phyloP scores from a whole-genome alignment of 2,113 vertebrate genomes.

The Hirundichthys speculiger region DNA sequence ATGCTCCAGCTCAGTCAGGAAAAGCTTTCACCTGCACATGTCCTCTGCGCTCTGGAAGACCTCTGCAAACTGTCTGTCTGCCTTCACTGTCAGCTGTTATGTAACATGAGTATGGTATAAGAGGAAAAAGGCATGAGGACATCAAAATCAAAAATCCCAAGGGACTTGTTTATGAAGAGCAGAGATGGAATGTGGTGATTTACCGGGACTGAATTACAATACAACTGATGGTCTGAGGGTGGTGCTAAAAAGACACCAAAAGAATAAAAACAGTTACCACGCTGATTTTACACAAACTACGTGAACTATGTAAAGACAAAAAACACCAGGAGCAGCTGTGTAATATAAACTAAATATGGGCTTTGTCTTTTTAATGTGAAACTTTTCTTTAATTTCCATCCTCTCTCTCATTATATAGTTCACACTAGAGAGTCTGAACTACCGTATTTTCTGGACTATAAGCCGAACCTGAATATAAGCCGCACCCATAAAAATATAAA shows the following conservation, averaged over 20 bases:
- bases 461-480: too few species aligned
- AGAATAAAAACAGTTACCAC: background rate
- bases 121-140: background rate
- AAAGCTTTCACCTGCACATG: constrained; percentile 23
- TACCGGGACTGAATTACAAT: background rate
- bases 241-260: background rate
- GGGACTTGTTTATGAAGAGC: constrained; percentile 3
- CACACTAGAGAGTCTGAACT: too few species aligned
- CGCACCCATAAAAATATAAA: too few species aligned
- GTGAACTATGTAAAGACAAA: too few species aligned
- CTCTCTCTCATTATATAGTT: too few species aligned
- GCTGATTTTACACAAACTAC: too few species aligned
- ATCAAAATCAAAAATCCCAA: background rate
- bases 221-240: background rate
- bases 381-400: too few species aligned
- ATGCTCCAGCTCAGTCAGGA: constrained; percentile 12
- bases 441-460: too few species aligned
- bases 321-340: too few species aligned
- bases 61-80: constrained; percentile 7
- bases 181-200: background rate
- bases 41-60: constrained; percentile 32
- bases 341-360: too few species aligned
- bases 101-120: background rate
- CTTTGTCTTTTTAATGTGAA: too few species aligned
- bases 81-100: constrained; percentile 14